Conservation (phyloP, 2,113 vertebrate genomes). For the Columba janthina region DNA sequence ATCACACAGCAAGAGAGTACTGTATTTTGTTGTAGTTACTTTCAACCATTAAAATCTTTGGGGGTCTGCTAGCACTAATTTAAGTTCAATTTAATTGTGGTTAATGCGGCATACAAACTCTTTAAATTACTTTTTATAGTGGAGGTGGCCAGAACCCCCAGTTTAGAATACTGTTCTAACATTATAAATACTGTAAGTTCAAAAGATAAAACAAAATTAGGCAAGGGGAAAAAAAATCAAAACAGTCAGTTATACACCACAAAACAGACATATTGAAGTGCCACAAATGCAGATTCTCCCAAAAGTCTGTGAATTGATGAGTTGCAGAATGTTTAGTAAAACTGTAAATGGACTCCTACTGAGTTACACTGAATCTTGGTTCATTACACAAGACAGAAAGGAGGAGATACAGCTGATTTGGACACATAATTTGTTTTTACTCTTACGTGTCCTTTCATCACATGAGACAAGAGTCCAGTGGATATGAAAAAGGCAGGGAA, state of each 20-base stretch:
- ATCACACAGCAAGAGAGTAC: background rate
- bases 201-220: background rate
- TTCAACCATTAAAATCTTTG: background rate
- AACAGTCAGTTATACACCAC: background rate
- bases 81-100: background rate
- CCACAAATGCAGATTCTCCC: background rate
- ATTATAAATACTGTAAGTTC: background rate
- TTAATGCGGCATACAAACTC: background rate
- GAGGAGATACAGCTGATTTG: background rate
- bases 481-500: background rate
- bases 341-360: background rate
- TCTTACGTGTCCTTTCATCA: background rate
- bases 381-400: background rate
- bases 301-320: background rate
- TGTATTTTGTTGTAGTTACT: background rate
- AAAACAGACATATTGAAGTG: background rate
- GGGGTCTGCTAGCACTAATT: background rate
- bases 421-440: background rate
- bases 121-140: background rate
- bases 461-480: background rate
- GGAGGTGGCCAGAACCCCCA: background rate
- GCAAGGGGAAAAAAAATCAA: background rate
- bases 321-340: background rate
- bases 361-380: background rate
- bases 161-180: background rate